Evolutionary conservation across 2,113 vertebrate species (phyloP), one percentile per base, ranked within the genome.

Genomic region (Bagarius yarrelli): DNA sequence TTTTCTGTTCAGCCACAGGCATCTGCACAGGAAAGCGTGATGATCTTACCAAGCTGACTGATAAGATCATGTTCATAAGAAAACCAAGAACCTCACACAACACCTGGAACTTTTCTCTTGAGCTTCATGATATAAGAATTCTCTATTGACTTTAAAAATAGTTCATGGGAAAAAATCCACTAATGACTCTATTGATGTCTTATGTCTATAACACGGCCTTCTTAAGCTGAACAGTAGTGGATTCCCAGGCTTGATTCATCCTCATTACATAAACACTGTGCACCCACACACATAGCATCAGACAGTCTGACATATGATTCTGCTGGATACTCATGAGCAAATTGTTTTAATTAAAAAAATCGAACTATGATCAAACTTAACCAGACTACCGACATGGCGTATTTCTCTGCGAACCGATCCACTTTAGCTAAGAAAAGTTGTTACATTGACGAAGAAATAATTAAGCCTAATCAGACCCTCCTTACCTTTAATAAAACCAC

Each of bases 401-500:
- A 11, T 3, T 40, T n/a, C 5, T 1, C 12, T 69, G 13, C 4
- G 8, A 16, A 16, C 23, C 4, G 3, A 18, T 52, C 47, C 11
- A 30, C 44, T 19, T 13, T n/a, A 23, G 34, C 40, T 47, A 8
- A 4, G 6, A 70, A 55, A 78, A 47, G 47, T 56, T 36, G 57
- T 47, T 47, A 18, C 34, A 47, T 15, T 19, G 66, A 18, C 36
- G 6, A 34, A 40, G 13, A 47, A 47, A 47, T 47, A 47, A 47
- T 47, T 5, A 47, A 47, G 23, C n/a, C 27, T 12, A 59, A 56
- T 5, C 44, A 16, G 25, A 27, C 57, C 50, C 66, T 76, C 47
- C 95, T 87, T 96, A 99, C 97, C 97, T 98, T 98, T 73, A 98
- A 91, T 85, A 99, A 86, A 82, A 99, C 96, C 89, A 99, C 97